phyloP scores from a whole-genome alignment of 2,888 invertebrate genomes.

The Phytoseiulus persimilis region DNA sequence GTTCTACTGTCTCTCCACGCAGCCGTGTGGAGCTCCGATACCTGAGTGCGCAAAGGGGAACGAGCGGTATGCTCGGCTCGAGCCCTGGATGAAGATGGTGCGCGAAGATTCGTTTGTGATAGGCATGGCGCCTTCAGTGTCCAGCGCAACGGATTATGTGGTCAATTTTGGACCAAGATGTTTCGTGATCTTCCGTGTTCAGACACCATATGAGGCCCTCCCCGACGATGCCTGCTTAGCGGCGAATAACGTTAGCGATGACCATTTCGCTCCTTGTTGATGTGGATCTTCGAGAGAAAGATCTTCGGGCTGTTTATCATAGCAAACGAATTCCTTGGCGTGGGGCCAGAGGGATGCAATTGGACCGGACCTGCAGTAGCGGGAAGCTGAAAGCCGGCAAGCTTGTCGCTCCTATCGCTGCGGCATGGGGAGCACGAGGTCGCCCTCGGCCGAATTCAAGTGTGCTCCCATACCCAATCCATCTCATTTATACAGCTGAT shows the following conservation, averaged over 20 bases:
- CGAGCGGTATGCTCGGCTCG: not conserved
- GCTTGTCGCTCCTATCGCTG: no score
- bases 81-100: not conserved
- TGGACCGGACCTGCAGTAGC: no score
- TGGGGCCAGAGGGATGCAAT: no score
- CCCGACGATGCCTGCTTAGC: slow-evolving; percentile 16
- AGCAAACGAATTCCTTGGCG: no score
- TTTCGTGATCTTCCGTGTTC: slow-evolving; percentile 1
- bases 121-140: not conserved
- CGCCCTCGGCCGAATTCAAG: no score
- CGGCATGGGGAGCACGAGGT: no score
- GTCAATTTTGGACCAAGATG: slow-evolving; percentile 12
- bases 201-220: not conserved
- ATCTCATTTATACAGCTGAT: no score
- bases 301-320: no score
- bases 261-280: not conserved
- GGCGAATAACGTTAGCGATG: slow-evolving; percentile 27
- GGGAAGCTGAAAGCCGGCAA: no score
- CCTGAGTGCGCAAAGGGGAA: not conserved
- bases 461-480: no score
- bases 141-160: not conserved
- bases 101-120: not conserved
- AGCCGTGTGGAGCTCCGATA: slow-evolving; percentile 10
- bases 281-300: no score
- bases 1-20: slow-evolving; percentile 7